phyloP scores from a whole-genome alignment of 1,140 invertebrate genomes.

The Bombyx mandarina region DNA sequence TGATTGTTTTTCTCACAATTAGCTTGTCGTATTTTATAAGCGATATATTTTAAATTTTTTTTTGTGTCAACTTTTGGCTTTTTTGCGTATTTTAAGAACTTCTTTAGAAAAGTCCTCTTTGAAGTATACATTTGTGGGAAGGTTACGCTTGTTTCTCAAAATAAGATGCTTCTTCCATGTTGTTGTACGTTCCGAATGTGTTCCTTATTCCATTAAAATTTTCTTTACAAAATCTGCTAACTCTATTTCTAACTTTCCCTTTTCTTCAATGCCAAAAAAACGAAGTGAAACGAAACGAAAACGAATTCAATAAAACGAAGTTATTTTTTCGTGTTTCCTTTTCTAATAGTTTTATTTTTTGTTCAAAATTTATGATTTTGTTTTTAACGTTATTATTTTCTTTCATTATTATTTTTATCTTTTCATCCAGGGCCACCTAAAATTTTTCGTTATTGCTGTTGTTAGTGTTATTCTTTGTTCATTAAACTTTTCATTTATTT shows the following conservation, averaged over 20 bases:
- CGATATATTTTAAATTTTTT: slow-evolving; percentile 10
- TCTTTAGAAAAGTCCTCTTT: slow-evolving; percentile 19
- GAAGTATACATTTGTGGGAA: slow-evolving; percentile 12
- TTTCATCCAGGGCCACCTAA: slow-evolving; percentile 16
- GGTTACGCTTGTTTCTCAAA: slow-evolving; percentile 14
- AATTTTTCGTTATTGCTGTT: slow-evolving; percentile 18
- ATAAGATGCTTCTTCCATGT: slow-evolving; percentile 21
- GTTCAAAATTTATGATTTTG: slow-evolving; percentile 13
- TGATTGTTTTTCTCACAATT: slow-evolving; percentile 11
- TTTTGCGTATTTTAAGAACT: slow-evolving; percentile 9
- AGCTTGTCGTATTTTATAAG: slow-evolving; percentile 20
- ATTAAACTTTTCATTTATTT: slow-evolving; percentile 18
- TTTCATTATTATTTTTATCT: slow-evolving; percentile 14
- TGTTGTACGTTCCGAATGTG: slow-evolving; percentile 12
- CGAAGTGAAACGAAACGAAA: too few species aligned
- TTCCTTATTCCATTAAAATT: slow-evolving; percentile 9
- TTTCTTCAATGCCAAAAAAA: slow-evolving; percentile 16
- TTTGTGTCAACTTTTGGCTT: slow-evolving; percentile 10
- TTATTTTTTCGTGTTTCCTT: slow-evolving; percentile 21
- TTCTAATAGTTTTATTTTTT: slow-evolving; percentile 14
- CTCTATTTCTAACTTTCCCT: slow-evolving; percentile 11
- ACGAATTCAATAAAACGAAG: slow-evolving; percentile 9
- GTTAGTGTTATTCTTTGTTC: slow-evolving; percentile 20
- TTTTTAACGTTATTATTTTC: slow-evolving; percentile 20
- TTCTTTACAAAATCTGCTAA: slow-evolving; percentile 11